These are phyloP conservation scores for Parazoanthus atlanticus DNA, from an alignment of 92 coral and sea anemone species.

Conservation along the genomic window DNA sequence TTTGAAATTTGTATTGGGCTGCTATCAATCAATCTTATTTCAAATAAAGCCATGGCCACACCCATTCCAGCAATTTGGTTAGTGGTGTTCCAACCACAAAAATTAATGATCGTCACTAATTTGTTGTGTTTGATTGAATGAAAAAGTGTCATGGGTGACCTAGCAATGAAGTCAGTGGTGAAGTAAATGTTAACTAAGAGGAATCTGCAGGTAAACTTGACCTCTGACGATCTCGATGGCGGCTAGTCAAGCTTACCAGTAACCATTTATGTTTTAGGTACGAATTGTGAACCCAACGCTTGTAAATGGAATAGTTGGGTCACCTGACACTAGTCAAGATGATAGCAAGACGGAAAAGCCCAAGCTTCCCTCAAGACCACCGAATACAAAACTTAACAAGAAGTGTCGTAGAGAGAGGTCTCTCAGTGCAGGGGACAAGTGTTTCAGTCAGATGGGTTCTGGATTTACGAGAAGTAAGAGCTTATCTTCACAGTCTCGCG, in stretches of 20 bases:
- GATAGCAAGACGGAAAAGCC: conserved; percentile 57
- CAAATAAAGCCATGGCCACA: too few species aligned
- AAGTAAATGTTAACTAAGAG: too few species aligned
- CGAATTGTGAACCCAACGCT: conserved; percentile 78
- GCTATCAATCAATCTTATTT: too few species aligned
- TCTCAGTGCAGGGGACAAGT: conserved; percentile 57
- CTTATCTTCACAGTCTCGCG: conserved; percentile 54
- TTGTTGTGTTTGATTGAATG: too few species aligned
- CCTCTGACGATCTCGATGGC: too few species aligned
- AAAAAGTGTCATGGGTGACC: too few species aligned
- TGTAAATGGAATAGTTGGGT: conserved; percentile 54
- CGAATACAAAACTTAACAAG: conserved; percentile 56
- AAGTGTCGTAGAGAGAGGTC: conserved; percentile 58
- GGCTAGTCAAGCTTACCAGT: background rate
- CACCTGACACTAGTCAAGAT: background rate
- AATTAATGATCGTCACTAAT: too few species aligned
- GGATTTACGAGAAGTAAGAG: conserved; percentile 55
- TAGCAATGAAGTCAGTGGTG: too few species aligned
- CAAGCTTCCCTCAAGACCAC: conserved; percentile 73
- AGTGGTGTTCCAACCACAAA: too few species aligned
- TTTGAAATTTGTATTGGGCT: too few species aligned
- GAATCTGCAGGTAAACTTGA: too few species aligned
- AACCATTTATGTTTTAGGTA: conserved; percentile 9
- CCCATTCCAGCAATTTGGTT: too few species aligned
- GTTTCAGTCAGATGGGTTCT: background rate